Conservation (phyloP, 2,888 invertebrate genomes). For the Noctua janthina region DNA sequence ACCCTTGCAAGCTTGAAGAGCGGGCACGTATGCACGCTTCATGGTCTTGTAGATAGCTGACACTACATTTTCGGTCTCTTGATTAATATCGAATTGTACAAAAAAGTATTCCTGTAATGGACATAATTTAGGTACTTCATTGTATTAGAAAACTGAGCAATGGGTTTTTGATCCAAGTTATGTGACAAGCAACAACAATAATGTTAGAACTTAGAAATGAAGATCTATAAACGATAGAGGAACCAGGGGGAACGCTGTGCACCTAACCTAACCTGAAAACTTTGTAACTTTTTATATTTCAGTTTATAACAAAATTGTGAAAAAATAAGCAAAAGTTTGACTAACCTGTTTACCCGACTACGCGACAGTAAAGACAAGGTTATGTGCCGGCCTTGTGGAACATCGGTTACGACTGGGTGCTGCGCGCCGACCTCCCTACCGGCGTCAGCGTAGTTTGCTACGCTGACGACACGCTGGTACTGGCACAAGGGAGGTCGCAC, state of each 20-base stretch:
- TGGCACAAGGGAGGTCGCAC: no score
- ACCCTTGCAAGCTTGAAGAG: conserved; percentile 78
- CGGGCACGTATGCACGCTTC: conserved; percentile 79
- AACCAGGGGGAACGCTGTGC: background rate
- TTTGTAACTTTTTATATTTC: background rate
- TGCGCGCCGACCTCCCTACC: no score
- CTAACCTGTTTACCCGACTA: no score
- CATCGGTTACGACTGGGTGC: no score
- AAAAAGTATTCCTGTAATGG: conserved; percentile 82
- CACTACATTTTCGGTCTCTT: conserved; percentile 84
- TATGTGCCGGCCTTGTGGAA: no score
- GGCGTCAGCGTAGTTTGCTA: no score
- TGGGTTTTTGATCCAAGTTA: background rate
- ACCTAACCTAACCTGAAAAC: background rate
- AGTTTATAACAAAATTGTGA: no score
- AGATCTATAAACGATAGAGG: background rate
- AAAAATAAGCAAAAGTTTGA: no score
- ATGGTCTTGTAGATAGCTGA: conserved; percentile 84
- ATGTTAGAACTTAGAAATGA: background rate
- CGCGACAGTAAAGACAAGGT: no score
- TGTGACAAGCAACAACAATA: background rate
- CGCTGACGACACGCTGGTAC: no score
- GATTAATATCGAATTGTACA: conserved; percentile 79
- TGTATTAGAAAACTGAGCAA: background rate
- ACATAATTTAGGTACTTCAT: background rate